Conservation (phyloP, 2,797 vertebrate species). For the Alca torda region DNA sequence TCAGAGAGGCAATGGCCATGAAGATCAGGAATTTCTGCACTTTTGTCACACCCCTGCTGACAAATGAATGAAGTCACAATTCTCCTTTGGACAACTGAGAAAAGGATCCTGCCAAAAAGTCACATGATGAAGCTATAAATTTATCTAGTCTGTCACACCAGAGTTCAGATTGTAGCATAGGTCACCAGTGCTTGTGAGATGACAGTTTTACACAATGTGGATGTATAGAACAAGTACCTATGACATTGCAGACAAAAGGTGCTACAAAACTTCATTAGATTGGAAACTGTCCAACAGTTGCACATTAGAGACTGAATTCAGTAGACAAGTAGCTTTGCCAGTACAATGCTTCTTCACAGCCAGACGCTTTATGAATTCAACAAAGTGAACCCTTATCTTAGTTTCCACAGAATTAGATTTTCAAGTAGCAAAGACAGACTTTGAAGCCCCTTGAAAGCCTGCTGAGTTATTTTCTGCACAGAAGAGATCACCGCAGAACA, state of each 20-base stretch:
- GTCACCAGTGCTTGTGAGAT: background rate
- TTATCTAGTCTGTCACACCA: background rate
- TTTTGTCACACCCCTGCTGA: background rate
- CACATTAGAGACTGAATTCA: background rate
- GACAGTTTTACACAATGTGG: background rate
- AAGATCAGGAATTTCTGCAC: background rate
- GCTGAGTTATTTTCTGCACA: background rate
- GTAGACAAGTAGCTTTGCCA: background rate
- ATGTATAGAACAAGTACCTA: background rate
- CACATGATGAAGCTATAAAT: background rate
- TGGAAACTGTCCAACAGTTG: background rate
- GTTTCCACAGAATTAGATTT: background rate
- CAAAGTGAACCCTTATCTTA: background rate
- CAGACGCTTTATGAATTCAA: background rate
- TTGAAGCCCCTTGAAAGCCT: background rate
- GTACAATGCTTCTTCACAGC: background rate
- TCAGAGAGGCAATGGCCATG: background rate
- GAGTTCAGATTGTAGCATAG: background rate
- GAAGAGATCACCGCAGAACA: background rate
- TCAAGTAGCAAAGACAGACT: background rate
- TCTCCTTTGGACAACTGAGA: background rate
- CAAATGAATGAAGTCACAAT: background rate
- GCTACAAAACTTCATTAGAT: background rate
- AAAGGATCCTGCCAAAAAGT: background rate
- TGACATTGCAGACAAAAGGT: background rate